Evolutionary conservation across 2,113 vertebrate species (phyloP).

Genomic region (Stercorarius parasiticus): DNA sequence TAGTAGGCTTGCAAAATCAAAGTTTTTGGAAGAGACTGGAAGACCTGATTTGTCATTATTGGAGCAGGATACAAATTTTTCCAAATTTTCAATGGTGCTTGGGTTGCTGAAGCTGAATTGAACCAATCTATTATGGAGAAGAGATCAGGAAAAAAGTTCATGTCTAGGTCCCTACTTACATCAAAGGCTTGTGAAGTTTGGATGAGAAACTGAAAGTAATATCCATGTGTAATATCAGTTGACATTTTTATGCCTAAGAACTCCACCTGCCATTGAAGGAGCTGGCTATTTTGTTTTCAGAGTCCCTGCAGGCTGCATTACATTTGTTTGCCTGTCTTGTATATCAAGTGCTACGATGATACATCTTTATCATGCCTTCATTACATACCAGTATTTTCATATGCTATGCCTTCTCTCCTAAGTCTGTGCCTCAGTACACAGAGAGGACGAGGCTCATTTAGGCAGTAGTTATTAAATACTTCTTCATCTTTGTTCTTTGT

Average conservation of each 20-base stretch:
- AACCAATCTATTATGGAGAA: background rate
- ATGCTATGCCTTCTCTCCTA: background rate
- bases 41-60: background rate
- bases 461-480: background rate
- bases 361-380: background rate
- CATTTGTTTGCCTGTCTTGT: background rate
- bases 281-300: background rate
- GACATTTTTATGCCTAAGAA: background rate
- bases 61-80: background rate
- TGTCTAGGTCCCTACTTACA: background rate
- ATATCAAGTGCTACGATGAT: background rate
- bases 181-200: background rate
- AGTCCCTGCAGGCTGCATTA: background rate
- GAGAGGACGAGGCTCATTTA: background rate
- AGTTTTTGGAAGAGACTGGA: background rate
- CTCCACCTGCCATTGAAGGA: background rate
- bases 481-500: background rate
- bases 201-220: background rate
- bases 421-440: background rate
- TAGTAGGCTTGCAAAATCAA: background rate
- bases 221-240: background rate
- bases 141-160: background rate
- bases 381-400: background rate
- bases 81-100: background rate
- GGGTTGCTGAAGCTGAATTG: background rate